These are phyloP conservation scores for Lasioglossum figueresi DNA, from an alignment of 2,888 invertebrate species.

Conservation along the genomic window DNA sequence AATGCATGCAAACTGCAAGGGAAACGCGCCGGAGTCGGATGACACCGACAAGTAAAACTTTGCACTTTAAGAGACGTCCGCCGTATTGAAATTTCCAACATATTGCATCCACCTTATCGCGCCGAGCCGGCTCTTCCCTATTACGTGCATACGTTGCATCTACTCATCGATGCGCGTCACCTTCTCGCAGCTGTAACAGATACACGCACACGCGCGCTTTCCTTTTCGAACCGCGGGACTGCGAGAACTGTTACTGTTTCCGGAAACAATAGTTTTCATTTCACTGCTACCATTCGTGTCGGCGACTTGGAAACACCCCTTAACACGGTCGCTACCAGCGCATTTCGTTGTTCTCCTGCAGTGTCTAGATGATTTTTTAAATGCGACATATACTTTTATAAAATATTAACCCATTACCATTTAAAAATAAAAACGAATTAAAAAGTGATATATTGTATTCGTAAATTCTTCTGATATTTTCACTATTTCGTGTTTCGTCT, in stretches of 20 bases:
- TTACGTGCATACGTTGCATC: conserved; percentile 9
- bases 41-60: conserved; percentile 29
- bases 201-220: neutral
- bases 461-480: too few relatives aligned
- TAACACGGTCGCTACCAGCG: too few relatives aligned
- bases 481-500: too few relatives aligned
- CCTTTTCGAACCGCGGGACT: neutral
- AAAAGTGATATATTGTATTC: too few relatives aligned
- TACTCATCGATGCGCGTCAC: neutral
- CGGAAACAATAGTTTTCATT: neutral
- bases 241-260: neutral
- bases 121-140: neutral
- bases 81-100: conserved; percentile 39
- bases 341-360: neutral
- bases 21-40: neutral
- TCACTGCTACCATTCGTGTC: neutral
- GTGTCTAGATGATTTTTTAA: neutral
- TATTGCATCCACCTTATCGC: conserved; percentile 24
- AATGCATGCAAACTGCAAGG: conserved; percentile 14
- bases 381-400: neutral
- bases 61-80: conserved; percentile 26
- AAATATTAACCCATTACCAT: too few relatives aligned
- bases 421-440: too few relatives aligned
- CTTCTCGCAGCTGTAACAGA: neutral
- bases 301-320: neutral